phyloP scores from a whole-genome alignment of 2,797 vertebrate species.

The Argentina silus region DNA sequence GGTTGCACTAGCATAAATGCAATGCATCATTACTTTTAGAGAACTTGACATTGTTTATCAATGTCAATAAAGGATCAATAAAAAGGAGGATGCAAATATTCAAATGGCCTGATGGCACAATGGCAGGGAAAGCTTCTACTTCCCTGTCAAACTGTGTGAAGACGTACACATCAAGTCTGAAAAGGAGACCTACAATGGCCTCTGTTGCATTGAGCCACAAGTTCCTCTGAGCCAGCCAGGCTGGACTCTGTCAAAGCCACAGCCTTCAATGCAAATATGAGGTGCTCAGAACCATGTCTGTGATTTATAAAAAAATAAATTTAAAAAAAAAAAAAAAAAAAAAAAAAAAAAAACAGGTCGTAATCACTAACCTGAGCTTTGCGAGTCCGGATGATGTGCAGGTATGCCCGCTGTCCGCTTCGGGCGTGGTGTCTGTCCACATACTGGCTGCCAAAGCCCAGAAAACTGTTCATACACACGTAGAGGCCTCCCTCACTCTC shows the following conservation, averaged over 20 bases:
- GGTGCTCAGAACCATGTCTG: too few species aligned
- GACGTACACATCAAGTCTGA: background rate
- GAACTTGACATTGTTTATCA: background rate
- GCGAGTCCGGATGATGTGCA: slow-evolving; percentile 92
- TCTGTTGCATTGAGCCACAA: background rate
- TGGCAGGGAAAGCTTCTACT: background rate
- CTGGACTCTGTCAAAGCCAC: background rate
- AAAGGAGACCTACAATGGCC: too few species aligned
- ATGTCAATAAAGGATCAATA: background rate
- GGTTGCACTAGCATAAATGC: background rate
- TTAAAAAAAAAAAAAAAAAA: too few species aligned
- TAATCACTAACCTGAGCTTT: slow-evolving; percentile 76
- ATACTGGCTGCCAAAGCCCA: slow-evolving; percentile 93
- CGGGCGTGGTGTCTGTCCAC: slow-evolving; percentile 90
- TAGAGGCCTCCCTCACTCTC: slow-evolving; percentile 95
- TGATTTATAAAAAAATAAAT: too few species aligned
- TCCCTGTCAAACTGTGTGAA: background rate
- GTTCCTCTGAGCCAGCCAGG: background rate
- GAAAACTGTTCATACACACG: slow-evolving; percentile 97
- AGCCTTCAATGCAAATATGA: background rate
- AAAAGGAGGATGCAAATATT: background rate
- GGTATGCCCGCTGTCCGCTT: slow-evolving; percentile 90
- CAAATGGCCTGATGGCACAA: background rate
- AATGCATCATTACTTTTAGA: background rate
- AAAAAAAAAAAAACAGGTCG: too few species aligned